Evolutionary conservation across 2,797 vertebrate species (phyloP).

Genomic region (Pristis pectinata): DNA sequence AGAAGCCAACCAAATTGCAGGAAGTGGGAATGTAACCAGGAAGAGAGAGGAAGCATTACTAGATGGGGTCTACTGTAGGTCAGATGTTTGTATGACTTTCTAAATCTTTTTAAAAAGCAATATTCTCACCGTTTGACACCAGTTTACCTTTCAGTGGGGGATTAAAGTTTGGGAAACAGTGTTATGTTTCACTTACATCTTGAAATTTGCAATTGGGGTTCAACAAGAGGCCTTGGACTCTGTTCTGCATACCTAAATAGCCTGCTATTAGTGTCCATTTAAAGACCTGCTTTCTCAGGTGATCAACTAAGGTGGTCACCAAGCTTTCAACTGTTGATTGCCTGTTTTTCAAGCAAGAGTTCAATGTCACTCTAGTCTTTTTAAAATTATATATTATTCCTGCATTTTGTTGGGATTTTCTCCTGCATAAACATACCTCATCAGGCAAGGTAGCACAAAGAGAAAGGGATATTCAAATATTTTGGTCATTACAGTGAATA

Average conservation of each 20-base stretch:
- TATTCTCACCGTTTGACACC: neutral
- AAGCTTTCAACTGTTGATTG: neutral
- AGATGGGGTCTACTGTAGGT: too few species aligned
- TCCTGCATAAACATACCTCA: neutral
- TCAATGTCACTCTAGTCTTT: neutral
- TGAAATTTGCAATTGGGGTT: neutral
- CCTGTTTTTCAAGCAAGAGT: neutral
- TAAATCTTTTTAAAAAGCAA: neutral
- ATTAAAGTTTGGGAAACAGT: neutral
- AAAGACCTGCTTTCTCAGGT: neutral
- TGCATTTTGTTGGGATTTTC: neutral
- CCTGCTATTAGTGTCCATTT: neutral
- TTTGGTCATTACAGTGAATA: neutral
- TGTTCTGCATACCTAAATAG: neutral
- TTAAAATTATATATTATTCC: neutral
- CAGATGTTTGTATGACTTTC: too few species aligned
- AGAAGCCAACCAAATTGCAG: too few species aligned
- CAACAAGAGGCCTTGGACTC: neutral
- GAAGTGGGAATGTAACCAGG: too few species aligned
- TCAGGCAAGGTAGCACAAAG: neutral
- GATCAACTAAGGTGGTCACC: neutral
- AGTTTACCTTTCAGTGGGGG: neutral
- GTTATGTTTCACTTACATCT: neutral
- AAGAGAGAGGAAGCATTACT: too few species aligned
- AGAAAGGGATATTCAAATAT: neutral